Percentiles rank a stretch among this genome's conserved stretches.
These are phyloP conservation scores for Phyllotreta striolata DNA, from an alignment of 2,888 invertebrate species.

Conservation along the genomic window DNA sequence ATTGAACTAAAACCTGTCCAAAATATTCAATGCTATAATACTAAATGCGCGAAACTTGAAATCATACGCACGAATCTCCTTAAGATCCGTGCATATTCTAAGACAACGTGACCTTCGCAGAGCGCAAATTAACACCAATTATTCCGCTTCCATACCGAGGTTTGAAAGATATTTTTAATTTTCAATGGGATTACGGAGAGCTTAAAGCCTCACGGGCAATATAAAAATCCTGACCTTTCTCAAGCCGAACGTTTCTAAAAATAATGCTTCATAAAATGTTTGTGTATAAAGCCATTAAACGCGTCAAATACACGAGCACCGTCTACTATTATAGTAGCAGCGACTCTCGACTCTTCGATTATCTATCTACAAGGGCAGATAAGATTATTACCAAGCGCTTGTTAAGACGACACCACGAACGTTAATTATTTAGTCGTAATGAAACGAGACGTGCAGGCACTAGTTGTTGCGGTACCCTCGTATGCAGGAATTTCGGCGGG, in stretches of 20 bases:
- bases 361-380: no score
- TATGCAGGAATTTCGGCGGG: no score
- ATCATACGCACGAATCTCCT: no score
- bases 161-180: constrained; percentile 27
- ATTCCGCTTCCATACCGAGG: constrained; percentile 21
- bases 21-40: background rate
- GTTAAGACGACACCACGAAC: no score
- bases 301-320: constrained; percentile 5
- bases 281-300: constrained; percentile 18
- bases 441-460: no score
- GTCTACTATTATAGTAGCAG: no score
- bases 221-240: constrained; percentile 41
- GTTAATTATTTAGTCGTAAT: no score
- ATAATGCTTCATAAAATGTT: constrained; percentile 39
- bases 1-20: no score
- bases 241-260: constrained; percentile 37
- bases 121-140: constrained; percentile 25
- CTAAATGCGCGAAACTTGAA: no score
- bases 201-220: constrained; percentile 17
- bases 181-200: constrained; percentile 19
- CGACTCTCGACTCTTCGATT: no score
- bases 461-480: no score
- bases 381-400: no score
- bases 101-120: constrained; percentile 23
- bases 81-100: constrained; percentile 8